Percentiles rank a stretch among this genome's conserved stretches.
Conservation (phyloP, 1,140 invertebrate genomes). For the Teleopsis dalmanni region DNA sequence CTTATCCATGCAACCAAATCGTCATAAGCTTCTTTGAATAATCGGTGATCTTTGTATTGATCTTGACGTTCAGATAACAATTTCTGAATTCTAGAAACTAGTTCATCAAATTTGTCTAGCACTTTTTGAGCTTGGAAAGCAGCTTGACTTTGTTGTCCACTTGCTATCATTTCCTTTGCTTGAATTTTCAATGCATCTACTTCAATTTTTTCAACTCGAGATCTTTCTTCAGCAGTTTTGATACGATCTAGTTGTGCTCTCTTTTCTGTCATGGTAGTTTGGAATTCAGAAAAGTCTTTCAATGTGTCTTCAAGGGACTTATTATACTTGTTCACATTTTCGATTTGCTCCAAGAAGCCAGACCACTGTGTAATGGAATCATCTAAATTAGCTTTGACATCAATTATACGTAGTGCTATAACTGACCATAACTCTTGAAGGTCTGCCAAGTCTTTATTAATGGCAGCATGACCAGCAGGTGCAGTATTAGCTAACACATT, state of each 20-base stretch:
- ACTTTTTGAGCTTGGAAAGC: slow-evolving; percentile 78
- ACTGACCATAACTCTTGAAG: slow-evolving; percentile 87
- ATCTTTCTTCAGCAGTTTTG: slow-evolving; percentile 80
- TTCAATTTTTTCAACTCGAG: slow-evolving; percentile 84
- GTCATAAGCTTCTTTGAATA: slow-evolving; percentile 84
- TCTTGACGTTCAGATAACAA: slow-evolving; percentile 70
- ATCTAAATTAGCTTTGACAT: slow-evolving; percentile 80
- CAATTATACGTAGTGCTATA: slow-evolving; percentile 78
- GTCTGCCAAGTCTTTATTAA: slow-evolving; percentile 73
- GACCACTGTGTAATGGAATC: slow-evolving; percentile 85
- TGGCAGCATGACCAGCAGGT: slow-evolving; percentile 73
- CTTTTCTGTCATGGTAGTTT: slow-evolving; percentile 77
- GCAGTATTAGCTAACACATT: slow-evolving; percentile 89
- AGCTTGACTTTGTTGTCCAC: slow-evolving; percentile 72
- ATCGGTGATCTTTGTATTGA: slow-evolving; percentile 77
- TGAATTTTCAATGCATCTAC: slow-evolving; percentile 82
- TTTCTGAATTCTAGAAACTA: slow-evolving; percentile 64
- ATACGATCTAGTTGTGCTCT: slow-evolving; percentile 75
- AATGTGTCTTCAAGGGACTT: slow-evolving; percentile 66
- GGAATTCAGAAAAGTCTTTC: slow-evolving; percentile 64
- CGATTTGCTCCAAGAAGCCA: slow-evolving; percentile 79
- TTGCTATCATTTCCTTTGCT: slow-evolving; percentile 78
- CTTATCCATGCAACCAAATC: slow-evolving; percentile 78
- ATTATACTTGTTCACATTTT: slow-evolving; percentile 74
- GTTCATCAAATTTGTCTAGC: slow-evolving; percentile 68